phyloP scores from a whole-genome alignment of 2,113 vertebrate genomes.

The Copsychus sechellarum region DNA sequence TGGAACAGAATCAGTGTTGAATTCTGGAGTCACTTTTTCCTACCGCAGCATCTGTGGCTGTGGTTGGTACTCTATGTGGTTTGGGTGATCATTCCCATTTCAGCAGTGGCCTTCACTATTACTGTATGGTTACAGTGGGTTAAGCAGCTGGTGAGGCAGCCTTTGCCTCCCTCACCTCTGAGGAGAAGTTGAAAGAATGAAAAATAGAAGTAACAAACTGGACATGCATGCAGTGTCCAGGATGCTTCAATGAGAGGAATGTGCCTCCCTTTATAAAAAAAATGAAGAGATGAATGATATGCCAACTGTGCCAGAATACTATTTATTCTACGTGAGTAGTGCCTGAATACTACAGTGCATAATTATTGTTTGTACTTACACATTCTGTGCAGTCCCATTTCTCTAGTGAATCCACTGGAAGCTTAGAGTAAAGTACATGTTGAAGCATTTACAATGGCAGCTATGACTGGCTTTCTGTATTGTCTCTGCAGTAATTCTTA shows the following conservation, averaged over 20 bases:
- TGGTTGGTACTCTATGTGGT: not conserved
- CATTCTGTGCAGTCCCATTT: not conserved
- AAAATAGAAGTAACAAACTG: not conserved
- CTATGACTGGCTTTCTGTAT: not conserved
- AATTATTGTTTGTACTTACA: not conserved
- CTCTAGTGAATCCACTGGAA: not conserved
- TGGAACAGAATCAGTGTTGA: not conserved
- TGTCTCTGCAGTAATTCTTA: not conserved
- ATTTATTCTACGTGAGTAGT: not conserved
- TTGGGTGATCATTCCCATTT: not conserved
- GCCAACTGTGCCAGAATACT: not conserved
- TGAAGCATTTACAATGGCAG: not conserved
- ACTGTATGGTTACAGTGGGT: not conserved
- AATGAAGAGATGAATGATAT: not conserved
- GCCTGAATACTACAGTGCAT: not conserved
- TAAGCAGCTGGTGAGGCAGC: not conserved
- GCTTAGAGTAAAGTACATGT: not conserved
- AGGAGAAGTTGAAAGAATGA: not conserved
- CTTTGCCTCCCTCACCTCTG: not conserved
- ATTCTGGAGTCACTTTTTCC: not conserved
- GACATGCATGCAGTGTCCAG: not conserved
- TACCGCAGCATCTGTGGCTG: not conserved
- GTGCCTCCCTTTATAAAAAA: not conserved
- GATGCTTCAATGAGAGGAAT: not conserved
- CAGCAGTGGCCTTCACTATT: not conserved